These are phyloP conservation scores for Elmis aenea DNA, from an alignment of 2,888 invertebrate species.

Conservation along the genomic window DNA sequence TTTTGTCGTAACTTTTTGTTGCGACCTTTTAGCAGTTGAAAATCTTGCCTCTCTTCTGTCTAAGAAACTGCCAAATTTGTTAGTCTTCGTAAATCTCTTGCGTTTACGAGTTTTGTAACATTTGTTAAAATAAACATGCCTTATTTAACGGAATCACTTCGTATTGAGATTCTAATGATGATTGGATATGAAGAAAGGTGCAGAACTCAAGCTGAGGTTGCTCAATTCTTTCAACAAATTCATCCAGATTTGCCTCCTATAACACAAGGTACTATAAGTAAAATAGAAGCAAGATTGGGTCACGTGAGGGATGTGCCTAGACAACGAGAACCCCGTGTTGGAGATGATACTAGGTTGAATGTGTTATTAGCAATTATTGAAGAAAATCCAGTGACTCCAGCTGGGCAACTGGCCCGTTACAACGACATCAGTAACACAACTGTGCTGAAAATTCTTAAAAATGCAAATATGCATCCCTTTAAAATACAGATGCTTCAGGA, in stretches of 20 bases:
- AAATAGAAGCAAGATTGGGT: constrained; percentile 9
- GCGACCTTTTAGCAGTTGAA: too few relatives aligned
- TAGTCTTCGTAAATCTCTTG: too few relatives aligned
- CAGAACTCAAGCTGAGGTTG: constrained; percentile 10
- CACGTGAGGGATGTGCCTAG: constrained; percentile 9
- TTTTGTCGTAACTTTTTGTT: too few relatives aligned
- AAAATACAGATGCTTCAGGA: constrained; percentile 9
- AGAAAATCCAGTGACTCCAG: constrained; percentile 4
- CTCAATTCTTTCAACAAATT: constrained; percentile 9
- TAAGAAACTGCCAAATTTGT: too few relatives aligned
- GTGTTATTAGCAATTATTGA: too few relatives aligned
- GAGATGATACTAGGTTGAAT: constrained; percentile 8
- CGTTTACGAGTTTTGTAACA: too few relatives aligned
- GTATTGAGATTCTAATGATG: too few relatives aligned
- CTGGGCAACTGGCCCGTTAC: constrained; percentile 6
- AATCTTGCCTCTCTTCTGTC: too few relatives aligned
- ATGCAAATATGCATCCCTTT: constrained; percentile 7
- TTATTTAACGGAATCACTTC: too few relatives aligned
- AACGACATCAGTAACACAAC: constrained; percentile 3
- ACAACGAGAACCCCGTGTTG: constrained; percentile 4
- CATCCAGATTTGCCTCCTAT: constrained; percentile 10
- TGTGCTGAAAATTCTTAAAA: constrained; percentile 1
- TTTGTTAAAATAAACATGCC: too few relatives aligned
- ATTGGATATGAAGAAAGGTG: too few relatives aligned
- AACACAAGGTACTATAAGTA: constrained; percentile 13